Evolutionary conservation across 2,888 invertebrate genomes (phyloP), one percentile per base, ranked within the genome.

Genomic region (Drosophila nigritarsus): DNA sequence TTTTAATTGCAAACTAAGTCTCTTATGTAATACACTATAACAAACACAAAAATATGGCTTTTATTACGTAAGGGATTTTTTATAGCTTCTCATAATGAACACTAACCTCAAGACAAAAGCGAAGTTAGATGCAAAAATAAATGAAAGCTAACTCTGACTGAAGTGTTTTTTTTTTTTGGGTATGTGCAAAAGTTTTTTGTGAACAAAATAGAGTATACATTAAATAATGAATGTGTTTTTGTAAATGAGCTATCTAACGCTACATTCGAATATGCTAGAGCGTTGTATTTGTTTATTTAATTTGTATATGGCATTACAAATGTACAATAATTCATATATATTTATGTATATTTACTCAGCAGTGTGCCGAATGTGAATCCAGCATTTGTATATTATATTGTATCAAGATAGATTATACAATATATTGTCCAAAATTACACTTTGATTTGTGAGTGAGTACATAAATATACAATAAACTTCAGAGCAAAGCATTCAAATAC

Each of bases 201-300:
- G 13, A 30, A 56, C 56, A 42, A 56, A 40, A 42, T 1, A 30
- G 13, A 27, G 15, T 9, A 4, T 27, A 42, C 32, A 27, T 27
- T 15, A 32, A 20, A 32, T 38, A 63, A 42, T 13, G 40, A 40
- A 6, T n/a, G 38, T 30, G 13, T 32, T n/a, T 60, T 65, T 27
- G 6, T 29, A 29, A 55, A 50, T 67, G 18, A 73, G 48, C 71
- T 73, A 73, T 55, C 67, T 63, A 66, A 55, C 29, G 24, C 32
- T 62, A 62, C 27, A 61, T 48, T 42, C 29, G 20, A 30, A 30
- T 20, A 56, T 29, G 29, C 55, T 66, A 60, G 34, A 60, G 42
- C 50, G 27, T 56, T 45, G 34, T 42, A 24, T 40, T 42, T 42
- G 13, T 42, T 45, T 38, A 38, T 20, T 20, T 11, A 2, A n/a